Conservation (phyloP, 2,113 vertebrate genomes). For the Progne subis region DNA sequence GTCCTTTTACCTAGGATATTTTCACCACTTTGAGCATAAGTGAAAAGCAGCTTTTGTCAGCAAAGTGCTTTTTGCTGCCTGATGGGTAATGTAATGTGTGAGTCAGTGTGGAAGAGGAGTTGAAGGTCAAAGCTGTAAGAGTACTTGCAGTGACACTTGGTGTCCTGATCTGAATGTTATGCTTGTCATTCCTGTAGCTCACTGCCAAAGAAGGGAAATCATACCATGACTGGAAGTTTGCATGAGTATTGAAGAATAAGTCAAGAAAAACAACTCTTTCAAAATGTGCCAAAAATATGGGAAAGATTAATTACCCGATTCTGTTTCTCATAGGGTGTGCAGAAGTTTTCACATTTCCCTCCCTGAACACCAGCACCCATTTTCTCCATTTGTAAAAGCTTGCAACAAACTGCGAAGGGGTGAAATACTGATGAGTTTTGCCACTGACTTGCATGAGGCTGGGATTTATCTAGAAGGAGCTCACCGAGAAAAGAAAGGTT, state of each 20-base stretch:
- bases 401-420: neutral
- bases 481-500: neutral
- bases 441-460: neutral
- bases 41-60: slow-evolving; percentile 33
- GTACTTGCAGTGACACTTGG: neutral
- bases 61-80: slow-evolving; percentile 54
- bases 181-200: slow-evolving; percentile 14
- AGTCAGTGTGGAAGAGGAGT: slow-evolving; percentile 15
- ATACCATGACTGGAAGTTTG: neutral
- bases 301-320: neutral
- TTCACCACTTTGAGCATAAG: slow-evolving; percentile 24
- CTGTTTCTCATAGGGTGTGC: neutral
- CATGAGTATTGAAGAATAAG: neutral
- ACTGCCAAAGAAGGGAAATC: slow-evolving; percentile 9
- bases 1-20: slow-evolving; percentile 33
- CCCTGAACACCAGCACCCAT: neutral
- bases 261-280: neutral
- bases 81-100: slow-evolving; percentile 44
- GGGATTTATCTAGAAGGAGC: neutral
- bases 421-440: neutral
- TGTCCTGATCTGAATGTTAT: slow-evolving; percentile 14
- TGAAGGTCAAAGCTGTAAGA: slow-evolving; percentile 24
- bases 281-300: neutral
- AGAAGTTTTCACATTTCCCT: neutral
- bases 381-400: neutral